Conservation (phyloP, 2,888 invertebrate species). For the Drosophila recens region DNA sequence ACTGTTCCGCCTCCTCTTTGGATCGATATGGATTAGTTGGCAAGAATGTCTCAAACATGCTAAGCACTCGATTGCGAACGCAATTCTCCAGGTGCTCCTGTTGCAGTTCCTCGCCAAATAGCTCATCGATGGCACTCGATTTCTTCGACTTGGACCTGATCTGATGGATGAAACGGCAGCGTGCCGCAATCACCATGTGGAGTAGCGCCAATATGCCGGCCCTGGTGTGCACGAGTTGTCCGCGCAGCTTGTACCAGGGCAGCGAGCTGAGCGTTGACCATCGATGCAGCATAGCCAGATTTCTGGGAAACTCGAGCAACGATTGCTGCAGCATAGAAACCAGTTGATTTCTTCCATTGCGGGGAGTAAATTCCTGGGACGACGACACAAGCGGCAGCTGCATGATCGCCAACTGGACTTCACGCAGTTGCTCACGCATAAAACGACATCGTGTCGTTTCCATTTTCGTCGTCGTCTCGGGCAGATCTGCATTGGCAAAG, state of each 20-base stretch:
- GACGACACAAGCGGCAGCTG: constrained; percentile 44
- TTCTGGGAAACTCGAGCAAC: constrained; percentile 87
- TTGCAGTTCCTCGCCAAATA: background rate
- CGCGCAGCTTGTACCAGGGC: constrained; percentile 87
- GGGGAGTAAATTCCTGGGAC: background rate
- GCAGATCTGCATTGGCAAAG: constrained; percentile 54
- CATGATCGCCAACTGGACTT: constrained; percentile 82
- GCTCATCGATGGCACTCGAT: background rate
- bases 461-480: constrained; percentile 2
- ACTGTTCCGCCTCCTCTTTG: constrained; percentile 48
- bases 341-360: constrained; percentile 6
- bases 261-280: constrained; percentile 84
- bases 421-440: constrained; percentile 86
- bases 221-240: constrained; percentile 83
- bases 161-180: constrained; percentile 66
- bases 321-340: constrained; percentile 83
- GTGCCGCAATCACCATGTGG: constrained; percentile 85
- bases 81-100: constrained; percentile 40
- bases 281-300: constrained; percentile 87
- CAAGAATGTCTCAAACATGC: constrained; percentile 74
- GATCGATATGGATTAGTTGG: constrained; percentile 53
- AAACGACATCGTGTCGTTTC: constrained; percentile 14
- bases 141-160: background rate
- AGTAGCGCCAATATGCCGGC: constrained; percentile 86
- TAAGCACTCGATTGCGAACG: constrained; percentile 79